These are phyloP conservation scores for Micromys minutus DNA, from an alignment of 2,113 vertebrate genomes.

Conservation along the genomic window DNA sequence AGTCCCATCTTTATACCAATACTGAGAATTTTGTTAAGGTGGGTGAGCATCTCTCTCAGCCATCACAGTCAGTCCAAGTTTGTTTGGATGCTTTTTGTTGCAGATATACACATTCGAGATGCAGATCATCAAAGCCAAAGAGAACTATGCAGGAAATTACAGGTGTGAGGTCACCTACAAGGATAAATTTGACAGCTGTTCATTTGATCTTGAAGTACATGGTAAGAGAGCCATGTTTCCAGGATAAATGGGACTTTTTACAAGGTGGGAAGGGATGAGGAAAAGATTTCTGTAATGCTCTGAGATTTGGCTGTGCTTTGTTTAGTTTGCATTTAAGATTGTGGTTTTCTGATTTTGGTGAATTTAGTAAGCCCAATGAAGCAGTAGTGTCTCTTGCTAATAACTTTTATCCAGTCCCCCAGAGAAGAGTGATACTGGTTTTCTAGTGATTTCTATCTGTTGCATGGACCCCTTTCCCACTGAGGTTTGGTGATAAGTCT, in stretches of 20 bases:
- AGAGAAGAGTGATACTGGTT: neutral
- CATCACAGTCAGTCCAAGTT: neutral
- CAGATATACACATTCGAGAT: constrained; percentile 99
- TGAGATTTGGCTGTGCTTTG: neutral
- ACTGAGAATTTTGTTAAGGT: neutral
- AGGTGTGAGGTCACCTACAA: constrained; percentile 97
- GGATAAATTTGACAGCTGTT: constrained; percentile 98
- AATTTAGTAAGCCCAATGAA: neutral
- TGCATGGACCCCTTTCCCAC: neutral
- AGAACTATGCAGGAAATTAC: constrained; percentile 98
- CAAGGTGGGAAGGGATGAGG: neutral
- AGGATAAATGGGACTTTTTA: neutral
- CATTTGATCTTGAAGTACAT: constrained; percentile 96
- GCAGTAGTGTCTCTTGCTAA: neutral
- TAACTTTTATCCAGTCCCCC: neutral
- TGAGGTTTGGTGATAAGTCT: neutral
- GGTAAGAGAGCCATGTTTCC: constrained; percentile 85
- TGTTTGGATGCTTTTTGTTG: constrained; percentile 34
- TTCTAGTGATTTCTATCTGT: constrained; percentile 2
- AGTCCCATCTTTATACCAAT: neutral
- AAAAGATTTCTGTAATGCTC: neutral
- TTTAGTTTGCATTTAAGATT: constrained; percentile 2
- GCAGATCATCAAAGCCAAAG: constrained; percentile 99
- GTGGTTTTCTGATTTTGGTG: constrained; percentile 4
- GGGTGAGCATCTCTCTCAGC: neutral